Percentiles rank a stretch among this genome's conserved stretches.
Evolutionary conservation across 2,797 vertebrate genomes (phyloP).

Genomic region (Trichosurus vulpecula): DNA sequence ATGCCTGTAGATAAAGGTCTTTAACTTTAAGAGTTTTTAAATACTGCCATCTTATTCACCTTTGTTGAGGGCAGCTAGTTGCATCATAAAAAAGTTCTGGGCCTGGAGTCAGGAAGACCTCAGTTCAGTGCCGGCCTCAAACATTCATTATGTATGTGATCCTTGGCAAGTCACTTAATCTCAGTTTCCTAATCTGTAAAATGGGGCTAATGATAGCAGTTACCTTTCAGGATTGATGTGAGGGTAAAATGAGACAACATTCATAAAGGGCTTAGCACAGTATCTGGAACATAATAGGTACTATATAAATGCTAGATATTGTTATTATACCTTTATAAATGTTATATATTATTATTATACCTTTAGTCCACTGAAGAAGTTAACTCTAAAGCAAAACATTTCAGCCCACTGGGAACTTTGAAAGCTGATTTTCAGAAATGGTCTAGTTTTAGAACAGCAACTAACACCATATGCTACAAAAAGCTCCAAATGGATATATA

Average conservation of each 20-base stretch:
- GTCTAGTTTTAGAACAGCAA: constrained; percentile 21
- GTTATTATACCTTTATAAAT: background rate
- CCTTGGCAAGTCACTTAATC: background rate
- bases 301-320: background rate
- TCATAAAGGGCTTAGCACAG: background rate
- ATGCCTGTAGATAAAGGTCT: background rate
- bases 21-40: background rate
- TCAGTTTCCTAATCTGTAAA: background rate
- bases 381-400: constrained; percentile 32
- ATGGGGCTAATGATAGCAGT: background rate
- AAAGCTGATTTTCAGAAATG: constrained; percentile 38
- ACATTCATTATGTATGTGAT: background rate
- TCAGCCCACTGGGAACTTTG: background rate
- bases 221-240: background rate
- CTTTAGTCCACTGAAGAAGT: background rate
- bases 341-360: constrained; percentile 37
- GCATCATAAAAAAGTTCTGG: background rate
- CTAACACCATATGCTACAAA: background rate
- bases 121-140: background rate
- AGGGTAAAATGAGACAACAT: background rate
- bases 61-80: background rate
- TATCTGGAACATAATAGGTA: background rate
- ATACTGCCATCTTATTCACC: background rate
- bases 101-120: background rate
- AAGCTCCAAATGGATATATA: background rate